These are phyloP conservation scores for Poliocrania exsul DNA, from an alignment of 2,797 vertebrate genomes.

Conservation along the genomic window DNA sequence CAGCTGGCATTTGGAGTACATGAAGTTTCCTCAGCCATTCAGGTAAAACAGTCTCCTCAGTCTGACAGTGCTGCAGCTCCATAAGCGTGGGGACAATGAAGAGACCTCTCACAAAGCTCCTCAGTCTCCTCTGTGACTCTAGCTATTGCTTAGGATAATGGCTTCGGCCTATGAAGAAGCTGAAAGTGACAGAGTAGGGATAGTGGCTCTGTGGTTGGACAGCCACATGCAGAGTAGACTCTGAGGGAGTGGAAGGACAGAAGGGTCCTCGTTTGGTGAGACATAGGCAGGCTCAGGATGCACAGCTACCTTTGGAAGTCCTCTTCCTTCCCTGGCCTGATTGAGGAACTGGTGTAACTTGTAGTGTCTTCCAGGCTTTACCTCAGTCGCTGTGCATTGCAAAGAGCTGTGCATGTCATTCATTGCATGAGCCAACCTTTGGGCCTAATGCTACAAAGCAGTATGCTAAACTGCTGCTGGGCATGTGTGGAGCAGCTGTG, in stretches of 20 bases:
- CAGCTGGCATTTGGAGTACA: neutral
- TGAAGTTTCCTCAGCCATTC: neutral
- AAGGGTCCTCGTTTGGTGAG: neutral
- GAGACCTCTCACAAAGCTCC: neutral
- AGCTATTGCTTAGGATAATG: neutral
- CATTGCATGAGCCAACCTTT: neutral
- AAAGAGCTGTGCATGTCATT: neutral
- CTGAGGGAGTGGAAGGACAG: neutral
- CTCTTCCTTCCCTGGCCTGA: neutral
- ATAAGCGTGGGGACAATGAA: accelerated
- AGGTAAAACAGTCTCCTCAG: neutral
- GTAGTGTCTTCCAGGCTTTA: neutral
- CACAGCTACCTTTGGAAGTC: neutral
- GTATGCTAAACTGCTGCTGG: neutral
- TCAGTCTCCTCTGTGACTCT: accelerated
- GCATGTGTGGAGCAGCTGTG: conserved; percentile 10
- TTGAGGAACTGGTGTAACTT: neutral
- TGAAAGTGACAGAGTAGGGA: neutral
- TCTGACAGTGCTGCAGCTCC: neutral
- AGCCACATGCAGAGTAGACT: neutral
- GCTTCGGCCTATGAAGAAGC: neutral
- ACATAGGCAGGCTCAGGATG: neutral
- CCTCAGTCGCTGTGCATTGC: neutral
- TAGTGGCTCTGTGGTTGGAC: neutral
- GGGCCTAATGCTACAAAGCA: neutral